These are phyloP conservation scores for Turdus rufiventris DNA, from an alignment of 2,113 vertebrate genomes.

Conservation along the genomic window DNA sequence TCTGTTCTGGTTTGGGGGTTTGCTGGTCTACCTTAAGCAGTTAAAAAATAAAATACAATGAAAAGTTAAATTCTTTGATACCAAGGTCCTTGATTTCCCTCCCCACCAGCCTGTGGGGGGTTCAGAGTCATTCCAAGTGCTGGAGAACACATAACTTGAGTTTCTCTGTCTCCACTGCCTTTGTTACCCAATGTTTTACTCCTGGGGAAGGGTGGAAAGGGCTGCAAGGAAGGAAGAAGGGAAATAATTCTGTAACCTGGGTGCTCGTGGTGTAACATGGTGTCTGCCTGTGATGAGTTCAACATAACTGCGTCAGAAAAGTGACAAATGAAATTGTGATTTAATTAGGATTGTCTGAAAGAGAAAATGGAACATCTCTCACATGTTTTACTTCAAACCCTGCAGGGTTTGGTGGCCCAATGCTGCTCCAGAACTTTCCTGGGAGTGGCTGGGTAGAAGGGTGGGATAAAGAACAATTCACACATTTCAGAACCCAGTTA, in stretches of 20 bases:
- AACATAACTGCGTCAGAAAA: background rate
- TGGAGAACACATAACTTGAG: background rate
- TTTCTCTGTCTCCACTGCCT: background rate
- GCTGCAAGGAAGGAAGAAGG: background rate
- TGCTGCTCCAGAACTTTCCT: background rate
- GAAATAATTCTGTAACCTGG: background rate
- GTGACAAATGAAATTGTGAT: background rate
- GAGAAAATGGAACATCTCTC: background rate
- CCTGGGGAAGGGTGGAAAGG: background rate
- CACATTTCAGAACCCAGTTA: background rate
- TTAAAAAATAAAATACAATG: background rate
- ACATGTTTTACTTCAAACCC: background rate
- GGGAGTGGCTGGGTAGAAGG: background rate
- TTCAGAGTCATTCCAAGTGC: background rate
- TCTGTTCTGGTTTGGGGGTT: background rate
- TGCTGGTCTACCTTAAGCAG: background rate
- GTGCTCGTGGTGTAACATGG: background rate
- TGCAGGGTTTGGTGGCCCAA: accelerated
- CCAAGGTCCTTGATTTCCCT: background rate
- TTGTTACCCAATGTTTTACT: accelerated
- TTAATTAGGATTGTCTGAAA: background rate
- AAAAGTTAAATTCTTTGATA: background rate
- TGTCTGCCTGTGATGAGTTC: background rate
- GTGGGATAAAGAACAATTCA: background rate
- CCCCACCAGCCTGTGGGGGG: background rate